A percentile compares a stretch with the other conserved stretches of the same genome.
Evolutionary conservation across 2,888 invertebrate species (phyloP).

Genomic region (Dorcus parallelipipedus): DNA sequence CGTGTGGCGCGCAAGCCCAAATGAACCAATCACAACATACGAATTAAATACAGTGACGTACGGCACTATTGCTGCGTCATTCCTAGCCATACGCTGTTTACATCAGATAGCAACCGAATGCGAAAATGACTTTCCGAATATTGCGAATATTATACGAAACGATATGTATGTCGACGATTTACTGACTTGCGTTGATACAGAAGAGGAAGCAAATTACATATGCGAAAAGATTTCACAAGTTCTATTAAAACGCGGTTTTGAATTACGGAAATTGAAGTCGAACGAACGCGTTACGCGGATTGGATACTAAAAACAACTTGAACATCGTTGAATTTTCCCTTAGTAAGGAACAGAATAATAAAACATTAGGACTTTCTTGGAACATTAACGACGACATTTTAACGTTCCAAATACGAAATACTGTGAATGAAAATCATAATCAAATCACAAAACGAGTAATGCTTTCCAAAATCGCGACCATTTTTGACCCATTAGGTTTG

Average conservation of each 20-base stretch:
- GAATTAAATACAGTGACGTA: constrained; percentile 25
- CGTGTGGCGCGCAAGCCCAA: constrained; percentile 22
- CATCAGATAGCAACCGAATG: constrained; percentile 20
- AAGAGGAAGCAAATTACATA: not conserved
- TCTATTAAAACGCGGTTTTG: constrained; percentile 15
- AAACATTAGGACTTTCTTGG: constrained; percentile 2
- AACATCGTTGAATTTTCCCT: not conserved
- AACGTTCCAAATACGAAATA: not conserved
- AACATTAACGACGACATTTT: not conserved
- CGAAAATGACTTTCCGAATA: constrained; percentile 18
- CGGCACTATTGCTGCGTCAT: constrained; percentile 25
- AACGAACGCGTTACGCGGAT: constrained; percentile 5
- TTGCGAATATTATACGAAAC: constrained; percentile 7
- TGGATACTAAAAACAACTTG: no score
- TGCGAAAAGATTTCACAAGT: not conserved
- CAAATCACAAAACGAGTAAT: not conserved
- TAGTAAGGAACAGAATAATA: not conserved
- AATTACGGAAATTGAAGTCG: constrained; percentile 20
- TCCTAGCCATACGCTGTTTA: constrained; percentile 22
- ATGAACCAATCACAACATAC: constrained; percentile 16
- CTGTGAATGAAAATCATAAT: not conserved
- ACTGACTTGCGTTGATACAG: constrained; percentile 11
- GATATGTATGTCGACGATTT: constrained; percentile 26
- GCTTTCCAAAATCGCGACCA: constrained; percentile 2
- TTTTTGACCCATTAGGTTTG: constrained; percentile 2